phyloP scores from a whole-genome alignment of 2,797 vertebrate species.

The Alca torda region DNA sequence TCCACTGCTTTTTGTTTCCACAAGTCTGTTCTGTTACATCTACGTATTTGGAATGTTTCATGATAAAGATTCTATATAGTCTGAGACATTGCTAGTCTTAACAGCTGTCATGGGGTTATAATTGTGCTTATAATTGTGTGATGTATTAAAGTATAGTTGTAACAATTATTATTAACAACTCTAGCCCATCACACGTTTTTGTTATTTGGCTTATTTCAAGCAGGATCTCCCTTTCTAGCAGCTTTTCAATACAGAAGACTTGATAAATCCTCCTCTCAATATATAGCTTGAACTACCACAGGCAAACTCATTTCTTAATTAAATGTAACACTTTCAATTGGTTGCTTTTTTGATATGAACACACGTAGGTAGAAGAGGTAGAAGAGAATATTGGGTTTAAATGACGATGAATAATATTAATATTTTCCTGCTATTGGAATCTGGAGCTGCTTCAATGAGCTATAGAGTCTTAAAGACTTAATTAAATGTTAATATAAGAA shows the following conservation, averaged over 20 bases:
- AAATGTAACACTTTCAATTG: not conserved
- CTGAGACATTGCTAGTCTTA: not conserved
- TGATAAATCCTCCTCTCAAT: not conserved
- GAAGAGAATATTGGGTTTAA: not conserved
- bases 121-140: not conserved
- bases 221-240: not conserved
- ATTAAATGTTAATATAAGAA: constrained; percentile 42
- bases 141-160: not conserved
- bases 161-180: not conserved
- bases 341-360: not conserved
- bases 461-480: constrained; percentile 5
- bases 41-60: not conserved
- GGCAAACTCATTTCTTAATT: not conserved
- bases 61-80: not conserved
- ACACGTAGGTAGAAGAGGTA: not conserved
- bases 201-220: not conserved
- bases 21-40: not conserved
- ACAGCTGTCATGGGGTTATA: not conserved
- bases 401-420: constrained; percentile 20
- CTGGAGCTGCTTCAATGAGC: not conserved
- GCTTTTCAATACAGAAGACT: not conserved
- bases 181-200: not conserved
- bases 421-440: constrained; percentile 9
- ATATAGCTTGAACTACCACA: not conserved
- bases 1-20: not conserved